Conservation (phyloP, 2,888 invertebrate genomes). For the Caenorhabditis macrosperma region DNA sequence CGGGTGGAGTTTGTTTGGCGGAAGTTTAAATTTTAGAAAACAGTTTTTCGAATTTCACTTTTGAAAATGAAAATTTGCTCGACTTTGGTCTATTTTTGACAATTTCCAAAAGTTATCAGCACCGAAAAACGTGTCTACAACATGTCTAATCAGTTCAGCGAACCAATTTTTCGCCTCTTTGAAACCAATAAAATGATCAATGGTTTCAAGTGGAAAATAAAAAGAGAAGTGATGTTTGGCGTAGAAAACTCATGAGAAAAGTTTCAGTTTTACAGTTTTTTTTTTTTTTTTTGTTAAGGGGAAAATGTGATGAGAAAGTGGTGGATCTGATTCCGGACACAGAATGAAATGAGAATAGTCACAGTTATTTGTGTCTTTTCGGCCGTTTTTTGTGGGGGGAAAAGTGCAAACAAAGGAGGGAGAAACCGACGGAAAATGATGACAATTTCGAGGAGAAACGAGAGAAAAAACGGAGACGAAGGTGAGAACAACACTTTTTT, state of each 20-base stretch:
- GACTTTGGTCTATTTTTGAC: too few relatives aligned
- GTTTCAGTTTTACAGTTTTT: background rate
- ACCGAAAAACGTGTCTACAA: background rate
- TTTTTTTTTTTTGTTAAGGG: too few relatives aligned
- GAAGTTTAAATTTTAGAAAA: background rate
- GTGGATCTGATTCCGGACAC: background rate
- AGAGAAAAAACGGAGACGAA: constrained; percentile 5
- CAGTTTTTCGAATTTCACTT: too few relatives aligned
- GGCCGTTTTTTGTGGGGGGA: constrained; percentile 12
- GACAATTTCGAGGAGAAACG: constrained; percentile 23
- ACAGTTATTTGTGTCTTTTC: constrained; percentile 38
- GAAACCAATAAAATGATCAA: background rate
- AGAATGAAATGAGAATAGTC: constrained; percentile 14
- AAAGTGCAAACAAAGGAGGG: constrained; percentile 43
- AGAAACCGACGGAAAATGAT: constrained; percentile 33
- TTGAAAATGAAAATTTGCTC: too few relatives aligned
- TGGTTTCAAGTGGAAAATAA: background rate
- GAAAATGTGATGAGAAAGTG: background rate
- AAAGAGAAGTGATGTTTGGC: background rate
- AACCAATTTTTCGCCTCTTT: background rate
- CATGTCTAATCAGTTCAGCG: background rate
- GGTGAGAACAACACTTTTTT: constrained; percentile 8
- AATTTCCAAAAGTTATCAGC: background rate
- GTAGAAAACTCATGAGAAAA: background rate
- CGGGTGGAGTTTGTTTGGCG: background rate